phyloP scores from a whole-genome alignment of 2,797 vertebrate species.

The Bovichtus diacanthus region DNA sequence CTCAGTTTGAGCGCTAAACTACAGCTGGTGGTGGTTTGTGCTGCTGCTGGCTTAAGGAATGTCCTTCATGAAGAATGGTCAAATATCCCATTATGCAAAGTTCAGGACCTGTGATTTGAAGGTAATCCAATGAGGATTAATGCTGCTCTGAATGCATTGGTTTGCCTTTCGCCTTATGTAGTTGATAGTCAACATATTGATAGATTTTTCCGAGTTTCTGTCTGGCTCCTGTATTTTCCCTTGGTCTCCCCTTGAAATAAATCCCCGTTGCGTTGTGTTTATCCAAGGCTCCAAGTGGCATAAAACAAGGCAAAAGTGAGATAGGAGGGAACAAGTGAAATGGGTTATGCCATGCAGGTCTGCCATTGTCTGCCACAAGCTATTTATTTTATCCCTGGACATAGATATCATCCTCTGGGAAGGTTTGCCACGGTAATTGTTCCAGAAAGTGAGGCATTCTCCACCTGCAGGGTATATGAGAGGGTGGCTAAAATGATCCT shows the following conservation, averaged over 20 bases:
- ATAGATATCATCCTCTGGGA: conserved; percentile 66
- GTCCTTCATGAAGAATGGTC: conserved; percentile 60
- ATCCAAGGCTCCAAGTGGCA: conserved; percentile 57
- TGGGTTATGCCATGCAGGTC: conserved; percentile 42
- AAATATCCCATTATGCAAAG: conserved; percentile 63
- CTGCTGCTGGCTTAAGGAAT: conserved; percentile 6
- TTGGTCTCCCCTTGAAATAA: conserved; percentile 53
- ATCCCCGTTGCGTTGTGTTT: conserved; percentile 46
- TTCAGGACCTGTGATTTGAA: conserved; percentile 57
- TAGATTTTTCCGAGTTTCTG: conserved; percentile 34
- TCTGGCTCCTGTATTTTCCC: conserved; percentile 19
- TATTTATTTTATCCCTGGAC: conserved; percentile 73
- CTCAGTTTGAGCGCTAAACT: conserved; percentile 19
- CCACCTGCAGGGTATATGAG: conserved; percentile 49
- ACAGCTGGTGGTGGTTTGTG: conserved; percentile 9
- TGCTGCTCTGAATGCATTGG: conserved; percentile 52
- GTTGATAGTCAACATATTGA: conserved; percentile 42
- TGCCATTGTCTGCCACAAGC: conserved; percentile 61
- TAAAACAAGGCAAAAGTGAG: conserved; percentile 48
- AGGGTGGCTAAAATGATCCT: conserved; percentile 78
- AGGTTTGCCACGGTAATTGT: conserved; percentile 66
- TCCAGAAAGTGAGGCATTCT: conserved; percentile 58
- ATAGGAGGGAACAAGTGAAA: conserved; percentile 57
- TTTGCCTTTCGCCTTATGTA: conserved; percentile 34
- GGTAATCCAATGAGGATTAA: conserved; percentile 57